phyloP scores from a whole-genome alignment of 2,113 vertebrate species.

The Chaetodon trifascialis region DNA sequence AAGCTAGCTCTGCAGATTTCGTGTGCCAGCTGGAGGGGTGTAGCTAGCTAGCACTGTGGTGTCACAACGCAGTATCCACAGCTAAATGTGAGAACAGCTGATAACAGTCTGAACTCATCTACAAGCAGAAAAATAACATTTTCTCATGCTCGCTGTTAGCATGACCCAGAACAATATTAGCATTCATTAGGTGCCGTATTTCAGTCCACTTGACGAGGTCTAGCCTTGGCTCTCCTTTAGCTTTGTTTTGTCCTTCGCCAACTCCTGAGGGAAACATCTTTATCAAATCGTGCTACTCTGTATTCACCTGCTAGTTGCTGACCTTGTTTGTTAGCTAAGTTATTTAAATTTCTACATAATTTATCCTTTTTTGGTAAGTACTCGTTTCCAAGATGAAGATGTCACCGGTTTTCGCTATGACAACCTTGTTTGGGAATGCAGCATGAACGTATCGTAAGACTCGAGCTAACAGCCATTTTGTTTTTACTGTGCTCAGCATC shows the following conservation, averaged over 20 bases:
- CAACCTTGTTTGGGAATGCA: too few relatives aligned
- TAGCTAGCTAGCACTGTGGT: background rate
- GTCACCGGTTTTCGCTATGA: too few relatives aligned
- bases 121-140: background rate
- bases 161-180: background rate
- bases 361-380: too few relatives aligned
- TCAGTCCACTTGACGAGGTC: background rate
- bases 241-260: background rate
- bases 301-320: background rate
- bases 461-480: slow-evolving; percentile 7
- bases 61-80: background rate
- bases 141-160: background rate
- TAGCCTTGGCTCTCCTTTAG: background rate
- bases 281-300: too few relatives aligned
- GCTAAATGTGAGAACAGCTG: too few relatives aligned
- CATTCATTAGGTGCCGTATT: background rate
- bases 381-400: too few relatives aligned
- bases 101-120: background rate
- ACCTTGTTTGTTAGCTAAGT: background rate
- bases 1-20: background rate
- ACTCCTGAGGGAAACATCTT: background rate
- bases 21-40: background rate
- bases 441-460: background rate
- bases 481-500: slow-evolving; percentile 50
- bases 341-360: too few relatives aligned